Conservation (phyloP, 2,797 vertebrate species). For the Anabacerthia variegaticeps region DNA sequence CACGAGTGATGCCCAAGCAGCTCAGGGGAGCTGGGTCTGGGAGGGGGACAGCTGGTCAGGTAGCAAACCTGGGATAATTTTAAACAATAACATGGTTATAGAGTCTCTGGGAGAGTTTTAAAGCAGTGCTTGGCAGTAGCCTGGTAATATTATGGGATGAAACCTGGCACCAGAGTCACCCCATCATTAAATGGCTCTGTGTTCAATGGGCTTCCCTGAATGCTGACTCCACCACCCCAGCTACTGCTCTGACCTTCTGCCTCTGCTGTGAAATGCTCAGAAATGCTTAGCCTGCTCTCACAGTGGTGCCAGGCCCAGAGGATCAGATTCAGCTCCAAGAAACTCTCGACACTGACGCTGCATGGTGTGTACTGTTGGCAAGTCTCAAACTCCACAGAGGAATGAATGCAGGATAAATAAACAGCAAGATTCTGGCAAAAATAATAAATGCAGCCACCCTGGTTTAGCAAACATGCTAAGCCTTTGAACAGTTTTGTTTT, state of each 20-base stretch:
- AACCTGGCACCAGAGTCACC: background rate
- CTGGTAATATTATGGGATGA: background rate
- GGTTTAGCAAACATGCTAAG: conserved; percentile 60
- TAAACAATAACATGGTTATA: background rate
- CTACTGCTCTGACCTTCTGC: background rate
- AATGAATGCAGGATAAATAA: conserved; percentile 61
- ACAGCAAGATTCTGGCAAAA: conserved; percentile 39
- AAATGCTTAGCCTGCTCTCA: background rate
- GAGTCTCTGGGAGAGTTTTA: background rate
- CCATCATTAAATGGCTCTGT: background rate
- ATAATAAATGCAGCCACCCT: conserved; percentile 37
- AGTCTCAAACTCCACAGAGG: conserved; percentile 8
- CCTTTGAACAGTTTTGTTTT: conserved; percentile 56
- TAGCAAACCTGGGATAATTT: background rate
- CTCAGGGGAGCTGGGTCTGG: background rate
- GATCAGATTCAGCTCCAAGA: background rate
- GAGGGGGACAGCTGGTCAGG: background rate
- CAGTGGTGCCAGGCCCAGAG: background rate
- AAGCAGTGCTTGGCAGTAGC: background rate
- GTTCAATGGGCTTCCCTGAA: background rate
- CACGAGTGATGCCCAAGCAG: background rate
- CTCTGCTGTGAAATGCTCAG: background rate
- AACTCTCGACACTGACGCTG: conserved; percentile 25
- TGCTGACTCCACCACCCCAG: background rate
- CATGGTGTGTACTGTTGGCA: background rate